Conservation (phyloP, 1,140 invertebrate genomes). For the Cyphomyrmex costatus region DNA sequence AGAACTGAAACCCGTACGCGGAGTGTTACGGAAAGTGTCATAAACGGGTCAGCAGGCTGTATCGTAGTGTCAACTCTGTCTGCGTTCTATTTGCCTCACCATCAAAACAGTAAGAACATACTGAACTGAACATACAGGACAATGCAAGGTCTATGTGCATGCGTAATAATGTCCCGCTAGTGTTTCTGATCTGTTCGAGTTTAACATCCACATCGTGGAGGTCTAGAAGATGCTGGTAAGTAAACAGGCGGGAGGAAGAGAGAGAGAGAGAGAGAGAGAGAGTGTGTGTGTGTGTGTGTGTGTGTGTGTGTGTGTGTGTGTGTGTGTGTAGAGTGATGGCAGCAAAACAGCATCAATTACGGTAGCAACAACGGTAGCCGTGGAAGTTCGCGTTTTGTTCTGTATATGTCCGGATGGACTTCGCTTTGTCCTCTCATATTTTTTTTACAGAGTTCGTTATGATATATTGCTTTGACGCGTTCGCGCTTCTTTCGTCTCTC, state of each 20-base stretch:
- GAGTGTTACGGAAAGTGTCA: constrained; percentile 50
- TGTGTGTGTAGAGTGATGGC: too few species aligned
- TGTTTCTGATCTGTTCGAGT: neutral
- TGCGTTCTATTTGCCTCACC: constrained; percentile 24
- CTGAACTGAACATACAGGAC: neutral
- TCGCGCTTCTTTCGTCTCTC: constrained; percentile 22
- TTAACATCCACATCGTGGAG: constrained; percentile 60
- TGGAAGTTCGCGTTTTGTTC: neutral
- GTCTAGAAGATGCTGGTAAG: constrained; percentile 81
- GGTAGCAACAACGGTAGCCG: neutral
- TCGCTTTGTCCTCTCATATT: neutral
- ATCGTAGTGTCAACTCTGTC: constrained; percentile 18
- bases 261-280: neutral
- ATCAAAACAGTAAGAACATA: too few species aligned
- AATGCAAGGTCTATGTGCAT: neutral
- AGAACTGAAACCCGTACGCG: constrained; percentile 71
- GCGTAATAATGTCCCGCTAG: constrained; percentile 59
- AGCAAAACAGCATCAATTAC: neutral
- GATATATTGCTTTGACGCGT: neutral
- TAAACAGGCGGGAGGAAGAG: constrained; percentile 68
- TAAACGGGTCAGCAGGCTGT: constrained; percentile 65
- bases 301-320: too few species aligned
- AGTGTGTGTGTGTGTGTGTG: too few species aligned
- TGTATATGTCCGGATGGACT: neutral
- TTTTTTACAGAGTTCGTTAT: neutral